These are phyloP conservation scores for Aeoliscus strigatus DNA, from an alignment of 2,797 vertebrate genomes.

Conservation along the genomic window DNA sequence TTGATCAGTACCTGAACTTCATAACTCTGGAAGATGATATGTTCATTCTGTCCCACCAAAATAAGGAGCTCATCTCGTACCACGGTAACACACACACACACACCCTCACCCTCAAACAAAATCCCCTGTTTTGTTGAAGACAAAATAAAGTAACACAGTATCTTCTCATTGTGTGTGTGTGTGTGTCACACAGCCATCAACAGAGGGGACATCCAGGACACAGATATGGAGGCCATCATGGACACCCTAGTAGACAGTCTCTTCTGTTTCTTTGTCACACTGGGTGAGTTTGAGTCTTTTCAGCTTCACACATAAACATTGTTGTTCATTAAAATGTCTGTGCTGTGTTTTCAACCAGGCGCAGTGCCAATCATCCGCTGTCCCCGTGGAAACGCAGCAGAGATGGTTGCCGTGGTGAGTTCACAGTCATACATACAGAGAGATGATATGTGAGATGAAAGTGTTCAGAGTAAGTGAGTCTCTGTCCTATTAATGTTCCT, in stretches of 20 bases:
- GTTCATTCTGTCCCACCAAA: slow-evolving; percentile 95
- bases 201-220: slow-evolving; percentile 91
- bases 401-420: slow-evolving; percentile 98
- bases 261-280: slow-evolving; percentile 97
- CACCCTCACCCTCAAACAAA: background rate
- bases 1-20: slow-evolving; percentile 98
- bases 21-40: slow-evolving; percentile 98
- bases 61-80: slow-evolving; percentile 94
- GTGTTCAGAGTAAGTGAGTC: too few relatives aligned
- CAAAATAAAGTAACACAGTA: too few relatives aligned
- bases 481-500: slow-evolving; percentile 1
- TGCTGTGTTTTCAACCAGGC: slow-evolving; percentile 64
- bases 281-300: slow-evolving; percentile 78
- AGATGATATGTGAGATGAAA: too few relatives aligned
- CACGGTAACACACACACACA: slow-evolving; percentile 77
- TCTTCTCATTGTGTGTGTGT: background rate
- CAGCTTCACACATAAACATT: too few relatives aligned
- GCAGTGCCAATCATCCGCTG: slow-evolving; percentile 96
- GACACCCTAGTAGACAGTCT: slow-evolving; percentile 97
- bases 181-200: slow-evolving; percentile 81
- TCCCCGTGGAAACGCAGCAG: slow-evolving; percentile 94
- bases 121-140: too few relatives aligned
- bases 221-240: slow-evolving; percentile 97
- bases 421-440: background rate
- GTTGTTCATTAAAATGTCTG: background rate